Conservation (phyloP, 2,797 vertebrate genomes). For the Pampus argenteus region DNA sequence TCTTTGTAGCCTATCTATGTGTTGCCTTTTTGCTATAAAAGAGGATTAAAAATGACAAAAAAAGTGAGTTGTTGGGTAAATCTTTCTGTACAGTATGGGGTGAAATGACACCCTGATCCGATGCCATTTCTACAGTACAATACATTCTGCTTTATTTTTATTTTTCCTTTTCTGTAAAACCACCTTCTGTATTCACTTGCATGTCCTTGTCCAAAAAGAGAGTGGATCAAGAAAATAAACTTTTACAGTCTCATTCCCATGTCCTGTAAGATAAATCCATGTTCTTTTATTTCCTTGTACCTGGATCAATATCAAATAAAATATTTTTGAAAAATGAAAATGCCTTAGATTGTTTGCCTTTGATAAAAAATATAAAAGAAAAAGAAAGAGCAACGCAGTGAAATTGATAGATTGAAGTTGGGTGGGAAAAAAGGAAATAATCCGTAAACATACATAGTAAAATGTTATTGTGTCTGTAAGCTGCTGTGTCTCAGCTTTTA, state of each 20-base stretch:
- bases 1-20: conserved; percentile 87
- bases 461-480: background rate
- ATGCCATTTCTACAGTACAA: conserved; percentile 74
- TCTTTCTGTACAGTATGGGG: conserved; percentile 80
- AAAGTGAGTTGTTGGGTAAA: conserved; percentile 79
- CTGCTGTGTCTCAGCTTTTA: background rate
- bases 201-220: conserved; percentile 82
- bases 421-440: background rate
- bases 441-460: background rate
- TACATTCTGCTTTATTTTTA: conserved; percentile 58
- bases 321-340: conserved; percentile 87
- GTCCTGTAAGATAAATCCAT: conserved; percentile 83
- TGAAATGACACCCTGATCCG: conserved; percentile 50
- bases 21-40: conserved; percentile 84
- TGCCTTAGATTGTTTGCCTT: conserved; percentile 48
- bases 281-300: conserved; percentile 85
- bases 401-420: background rate
- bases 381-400: background rate
- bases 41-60: conserved; percentile 77
- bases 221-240: conserved; percentile 77
- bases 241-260: conserved; percentile 81
- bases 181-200: conserved; percentile 82
- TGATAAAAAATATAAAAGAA: background rate
- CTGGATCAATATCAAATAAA: conserved; percentile 87
- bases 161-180: conserved; percentile 67